A percentile compares a stretch with the other conserved stretches of the same genome.
Evolutionary conservation across 2,888 invertebrate genomes (phyloP).

Genomic region (Vannuccia rotundouncinata): DNA sequence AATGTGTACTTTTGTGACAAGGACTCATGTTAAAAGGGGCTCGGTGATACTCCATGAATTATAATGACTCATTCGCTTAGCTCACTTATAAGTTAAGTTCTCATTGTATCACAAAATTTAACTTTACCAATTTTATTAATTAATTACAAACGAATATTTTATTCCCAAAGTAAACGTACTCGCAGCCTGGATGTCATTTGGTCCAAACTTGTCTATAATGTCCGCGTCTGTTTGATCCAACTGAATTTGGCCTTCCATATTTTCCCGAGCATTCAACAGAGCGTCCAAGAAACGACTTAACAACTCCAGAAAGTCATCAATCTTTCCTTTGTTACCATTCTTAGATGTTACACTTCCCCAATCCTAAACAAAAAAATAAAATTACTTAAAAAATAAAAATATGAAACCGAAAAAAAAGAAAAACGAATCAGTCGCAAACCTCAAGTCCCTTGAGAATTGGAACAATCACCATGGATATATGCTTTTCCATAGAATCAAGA

Average conservation of each 20-base stretch:
- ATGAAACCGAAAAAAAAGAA: no score
- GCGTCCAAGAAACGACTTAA: slow-evolving; percentile 53
- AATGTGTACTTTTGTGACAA: no score
- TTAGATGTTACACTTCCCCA: slow-evolving; percentile 50
- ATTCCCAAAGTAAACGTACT: slow-evolving; percentile 42
- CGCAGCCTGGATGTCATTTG: slow-evolving; percentile 52
- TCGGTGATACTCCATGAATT: no score
- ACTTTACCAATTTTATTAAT: no score
- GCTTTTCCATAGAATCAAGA: slow-evolving; percentile 76
- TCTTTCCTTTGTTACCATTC: slow-evolving; percentile 47
- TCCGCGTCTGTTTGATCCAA: slow-evolving; percentile 50
- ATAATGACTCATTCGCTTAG: no score
- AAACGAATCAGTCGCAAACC: slow-evolving; percentile 43
- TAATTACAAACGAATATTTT: no score
- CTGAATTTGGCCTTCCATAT: slow-evolving; percentile 55
- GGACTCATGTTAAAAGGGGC: no score
- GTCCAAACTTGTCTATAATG: slow-evolving; percentile 50
- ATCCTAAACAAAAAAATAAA: slow-evolving; percentile 44
- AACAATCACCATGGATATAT: slow-evolving; percentile 81
- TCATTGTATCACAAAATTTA: no score
- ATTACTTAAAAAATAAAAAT: no score
- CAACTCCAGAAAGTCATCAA: slow-evolving; percentile 54
- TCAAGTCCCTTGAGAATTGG: slow-evolving; percentile 63
- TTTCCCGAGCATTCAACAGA: slow-evolving; percentile 50
- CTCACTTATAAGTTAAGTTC: no score